Evolutionary conservation across 2,888 invertebrate species (phyloP), one percentile per base, ranked within the genome.

Genomic region (Bombylius major): DNA sequence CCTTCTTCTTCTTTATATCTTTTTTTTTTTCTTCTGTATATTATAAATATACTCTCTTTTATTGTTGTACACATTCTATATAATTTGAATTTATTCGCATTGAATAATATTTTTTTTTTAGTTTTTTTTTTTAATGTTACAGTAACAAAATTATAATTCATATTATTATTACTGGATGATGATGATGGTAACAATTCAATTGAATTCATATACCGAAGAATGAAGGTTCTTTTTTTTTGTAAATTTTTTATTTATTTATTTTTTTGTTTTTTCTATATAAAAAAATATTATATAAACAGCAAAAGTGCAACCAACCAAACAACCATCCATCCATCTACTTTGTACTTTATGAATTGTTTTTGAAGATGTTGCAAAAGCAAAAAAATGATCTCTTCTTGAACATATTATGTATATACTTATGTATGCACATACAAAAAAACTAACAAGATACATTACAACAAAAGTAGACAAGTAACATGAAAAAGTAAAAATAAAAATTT

Each of bases 181-280:
- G 23, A 23, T 23, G 23, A 23, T 23, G 23, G 23, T 23, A 54
- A 50, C 39, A 47, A 50, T 50, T 55, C 51, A 55, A 55, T 55
- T 51, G 55, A 55, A 51, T 55, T 55, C 51, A 51, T 51, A 55
- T 50, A 55, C 50, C 55, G 55, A 55, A 55, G 50, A 51, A 42
- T 42, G 39, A 42, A 42, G 39, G 39, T 42, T 42, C 11, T 42
- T 42, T 42, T 42, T 42, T 42, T 42, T 42, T 42, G 1, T 4
- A 36, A 8, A 36, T 36, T 36, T 36, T 36, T 36, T 36, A 8
- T 36, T 36, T 9, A 36, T 36, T 36, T 36, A n/a, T n/a, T n/a
- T n/a, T n/a, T n/a, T n/a, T n/a, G n/a, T 36, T 36, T 36, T 36
- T 50, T 55, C 54, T 55, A 34, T 32, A 42, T 46, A 14, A 8